Evolutionary conservation across 1,140 invertebrate species (phyloP).

Genomic region (Aplysia californica): DNA sequence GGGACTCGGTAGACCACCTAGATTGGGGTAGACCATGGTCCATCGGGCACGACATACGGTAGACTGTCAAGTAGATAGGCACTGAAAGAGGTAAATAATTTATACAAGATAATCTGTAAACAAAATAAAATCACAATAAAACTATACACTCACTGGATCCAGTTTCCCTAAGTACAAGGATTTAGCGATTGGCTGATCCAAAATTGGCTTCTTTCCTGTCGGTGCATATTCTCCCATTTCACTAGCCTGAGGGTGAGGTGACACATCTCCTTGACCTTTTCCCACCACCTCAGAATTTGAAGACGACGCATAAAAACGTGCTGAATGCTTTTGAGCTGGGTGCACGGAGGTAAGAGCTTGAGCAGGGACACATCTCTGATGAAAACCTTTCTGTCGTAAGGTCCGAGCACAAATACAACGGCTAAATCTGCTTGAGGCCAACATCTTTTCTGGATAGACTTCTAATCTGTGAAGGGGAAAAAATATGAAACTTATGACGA

Average conservation of each 20-base stretch:
- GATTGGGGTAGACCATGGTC: neutral
- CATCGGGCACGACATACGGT: neutral
- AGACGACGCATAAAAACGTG: neutral
- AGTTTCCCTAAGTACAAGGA: conserved; percentile 58
- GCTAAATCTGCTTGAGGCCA: neutral
- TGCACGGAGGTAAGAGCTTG: neutral
- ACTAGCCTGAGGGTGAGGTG: neutral
- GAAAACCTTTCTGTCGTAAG: neutral
- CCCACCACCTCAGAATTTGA: neutral
- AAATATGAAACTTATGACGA: too few relatives aligned
- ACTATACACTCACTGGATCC: conserved; percentile 49
- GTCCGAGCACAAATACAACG: neutral
- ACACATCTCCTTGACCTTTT: neutral
- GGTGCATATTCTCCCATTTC: neutral
- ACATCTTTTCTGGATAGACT: neutral
- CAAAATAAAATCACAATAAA: neutral
- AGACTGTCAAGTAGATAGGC: neutral
- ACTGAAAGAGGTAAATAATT: neutral
- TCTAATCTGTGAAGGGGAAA: too few relatives aligned
- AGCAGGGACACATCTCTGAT: neutral
- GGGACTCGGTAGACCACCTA: too few relatives aligned
- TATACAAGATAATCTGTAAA: neutral
- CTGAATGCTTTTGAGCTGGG: neutral
- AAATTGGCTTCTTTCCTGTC: conserved; percentile 29
- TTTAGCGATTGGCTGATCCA: conserved; percentile 52